phyloP scores from a whole-genome alignment of 2,888 invertebrate species.

The Torymus texanus region DNA sequence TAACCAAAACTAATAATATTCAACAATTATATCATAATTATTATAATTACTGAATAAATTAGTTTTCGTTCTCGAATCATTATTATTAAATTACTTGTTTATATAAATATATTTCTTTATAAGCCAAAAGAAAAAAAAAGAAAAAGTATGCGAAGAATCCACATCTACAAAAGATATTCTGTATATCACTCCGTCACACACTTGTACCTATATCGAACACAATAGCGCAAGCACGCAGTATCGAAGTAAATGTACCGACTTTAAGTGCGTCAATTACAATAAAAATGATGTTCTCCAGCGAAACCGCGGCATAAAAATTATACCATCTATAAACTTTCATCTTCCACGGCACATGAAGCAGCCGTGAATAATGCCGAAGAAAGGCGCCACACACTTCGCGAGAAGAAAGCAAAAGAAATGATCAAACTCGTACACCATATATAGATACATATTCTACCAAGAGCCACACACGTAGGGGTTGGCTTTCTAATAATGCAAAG shows the following conservation, averaged over 20 bases:
- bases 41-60: too few species aligned
- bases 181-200: slow-evolving; percentile 26
- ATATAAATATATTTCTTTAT: too few species aligned
- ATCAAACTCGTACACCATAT: background rate
- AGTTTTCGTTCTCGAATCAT: too few species aligned
- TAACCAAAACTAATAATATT: too few species aligned
- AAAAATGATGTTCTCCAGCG: slow-evolving; percentile 23
- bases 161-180: too few species aligned
- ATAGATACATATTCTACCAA: background rate
- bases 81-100: too few species aligned
- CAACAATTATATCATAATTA: too few species aligned
- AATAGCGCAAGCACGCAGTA: slow-evolving; percentile 2
- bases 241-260: slow-evolving; percentile 47
- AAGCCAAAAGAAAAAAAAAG: slow-evolving; percentile 5
- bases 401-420: slow-evolving; percentile 18
- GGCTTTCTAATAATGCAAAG: slow-evolving; percentile 35
- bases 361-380: slow-evolving; percentile 39
- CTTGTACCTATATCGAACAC: background rate
- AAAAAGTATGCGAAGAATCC: background rate
- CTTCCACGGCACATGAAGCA: slow-evolving; percentile 27
- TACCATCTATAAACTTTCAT: slow-evolving; percentile 53
- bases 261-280: slow-evolving; percentile 51
- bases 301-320: slow-evolving; percentile 54
- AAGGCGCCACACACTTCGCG: background rate
- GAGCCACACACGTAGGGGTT: slow-evolving; percentile 40